phyloP scores from a whole-genome alignment of 2,888 invertebrate genomes.

The Lochmaea capreae region DNA sequence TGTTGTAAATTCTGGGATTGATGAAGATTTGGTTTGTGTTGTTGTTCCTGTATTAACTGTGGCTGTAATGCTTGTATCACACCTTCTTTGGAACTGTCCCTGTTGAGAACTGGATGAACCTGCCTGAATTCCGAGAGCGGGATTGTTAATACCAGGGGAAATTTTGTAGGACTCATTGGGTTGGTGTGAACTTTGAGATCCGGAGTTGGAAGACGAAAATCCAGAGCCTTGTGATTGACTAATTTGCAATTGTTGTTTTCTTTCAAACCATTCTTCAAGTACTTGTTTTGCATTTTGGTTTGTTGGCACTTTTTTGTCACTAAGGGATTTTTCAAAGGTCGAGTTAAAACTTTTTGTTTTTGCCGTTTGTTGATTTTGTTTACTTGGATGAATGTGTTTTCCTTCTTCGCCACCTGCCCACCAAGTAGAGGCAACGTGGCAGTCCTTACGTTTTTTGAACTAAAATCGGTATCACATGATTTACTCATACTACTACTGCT shows the following conservation, averaged over 20 bases:
- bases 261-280: constrained; percentile 47
- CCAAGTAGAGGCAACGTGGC: constrained; percentile 58
- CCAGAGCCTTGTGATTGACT: constrained; percentile 33
- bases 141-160: constrained; percentile 2
- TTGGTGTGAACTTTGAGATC: constrained; percentile 29
- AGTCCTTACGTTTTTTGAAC: constrained; percentile 58
- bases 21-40: neutral
- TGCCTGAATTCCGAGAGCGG: constrained; percentile 8
- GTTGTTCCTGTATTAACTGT: constrained; percentile 8
- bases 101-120: constrained; percentile 5
- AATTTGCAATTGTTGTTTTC: constrained; percentile 47
- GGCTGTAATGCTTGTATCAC: neutral
- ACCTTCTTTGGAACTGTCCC: constrained; percentile 25
- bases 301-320: constrained; percentile 33
- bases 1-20: constrained; percentile 5
- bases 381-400: constrained; percentile 51
- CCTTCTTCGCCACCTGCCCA: constrained; percentile 56
- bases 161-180: constrained; percentile 19
- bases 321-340: constrained; percentile 23
- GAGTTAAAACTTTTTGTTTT: constrained; percentile 27
- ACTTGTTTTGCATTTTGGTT: constrained; percentile 46
- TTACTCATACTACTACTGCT: constrained; percentile 19
- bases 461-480: constrained; percentile 33
- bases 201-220: constrained; percentile 32
- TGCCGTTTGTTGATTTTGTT: constrained; percentile 35